Base-by-base conservation (phyloP, 1,140 invertebrate genomes). In the Forficula auricularia region DNA sequence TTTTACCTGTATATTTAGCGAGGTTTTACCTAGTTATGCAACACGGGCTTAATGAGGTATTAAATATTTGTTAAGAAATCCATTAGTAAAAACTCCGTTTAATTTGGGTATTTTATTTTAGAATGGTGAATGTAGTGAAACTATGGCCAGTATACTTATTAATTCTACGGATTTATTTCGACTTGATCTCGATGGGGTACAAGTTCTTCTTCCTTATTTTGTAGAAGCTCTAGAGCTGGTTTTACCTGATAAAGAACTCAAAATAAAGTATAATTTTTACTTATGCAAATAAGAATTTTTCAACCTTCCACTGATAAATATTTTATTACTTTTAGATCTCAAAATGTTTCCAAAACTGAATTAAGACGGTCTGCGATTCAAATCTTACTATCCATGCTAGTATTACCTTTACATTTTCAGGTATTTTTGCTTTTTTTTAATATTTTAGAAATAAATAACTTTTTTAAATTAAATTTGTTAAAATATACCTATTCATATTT, bases 11-110 rank as follows among this genome's bases (percentile, higher is more conserved):
- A 2, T 98, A 98, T 64, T 68, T 97, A 49, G 85, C 92, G 0
- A 69, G 92, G 46, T 96, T 96, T 63, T 97, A 96, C 63, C 73
- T 90, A 52, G 83, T 87, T 8, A 63, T 98, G 48, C 79, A 84
- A 50, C 80, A 87, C 58, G 91, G 90, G 8, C 68, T 98, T 3
- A 74, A 67, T 13, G 67, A 72, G 45, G 68, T 70, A 54, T 35
- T 13, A 35, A n/a, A 35, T 10, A 31, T 31, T n/a, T 9, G 34
- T n/a, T n/a, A n/a, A n/a, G n/a, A n/a, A n/a, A n/a, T n/a, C n/a
- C n/a, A n/a, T n/a, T n/a, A n/a, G n/a, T n/a, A n/a, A n/a, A n/a
- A n/a, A n/a, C n/a, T n/a, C n/a, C n/a, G n/a, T n/a, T n/a, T n/a
- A n/a, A 51, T 12, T 34, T 7, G 43, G 37, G 19, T 27, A 45